Percentiles rank a stretch among this genome's conserved stretches.
These are phyloP conservation scores for Ametastegia equiseti DNA, from an alignment of 2,888 invertebrate species.

Conservation along the genomic window DNA sequence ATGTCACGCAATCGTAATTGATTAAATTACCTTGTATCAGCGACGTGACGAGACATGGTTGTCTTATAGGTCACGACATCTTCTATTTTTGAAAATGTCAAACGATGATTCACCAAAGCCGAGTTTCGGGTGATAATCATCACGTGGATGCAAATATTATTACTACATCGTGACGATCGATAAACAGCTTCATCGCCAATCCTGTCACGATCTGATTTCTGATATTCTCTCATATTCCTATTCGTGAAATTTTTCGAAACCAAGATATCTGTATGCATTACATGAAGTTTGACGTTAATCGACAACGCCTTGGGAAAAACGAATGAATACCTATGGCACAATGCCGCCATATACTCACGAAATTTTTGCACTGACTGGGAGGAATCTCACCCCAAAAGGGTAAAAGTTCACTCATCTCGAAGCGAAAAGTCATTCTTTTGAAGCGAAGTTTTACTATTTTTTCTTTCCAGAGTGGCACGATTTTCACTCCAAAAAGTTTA, in stretches of 20 bases:
- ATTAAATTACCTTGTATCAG: neutral
- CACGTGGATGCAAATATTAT: neutral
- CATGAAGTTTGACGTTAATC: neutral
- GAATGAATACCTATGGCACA: neutral
- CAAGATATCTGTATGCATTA: neutral
- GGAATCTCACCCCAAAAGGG: no score
- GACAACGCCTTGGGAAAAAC: neutral
- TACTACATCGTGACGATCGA: neutral
- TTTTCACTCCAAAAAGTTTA: no score
- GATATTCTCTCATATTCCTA: neutral
- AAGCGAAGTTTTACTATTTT: no score
- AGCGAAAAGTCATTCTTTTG: no score
- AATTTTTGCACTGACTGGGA: no score
- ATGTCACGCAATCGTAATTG: neutral
- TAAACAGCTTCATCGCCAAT: neutral
- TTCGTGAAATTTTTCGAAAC: neutral
- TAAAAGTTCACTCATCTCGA: no score
- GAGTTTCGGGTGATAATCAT: neutral
- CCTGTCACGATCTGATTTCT: neutral
- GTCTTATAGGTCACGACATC: neutral
- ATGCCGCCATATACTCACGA: neutral
- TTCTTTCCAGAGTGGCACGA: no score
- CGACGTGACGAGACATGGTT: neutral
- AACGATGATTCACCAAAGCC: neutral
- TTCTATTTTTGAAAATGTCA: conserved; percentile 29